Evolutionary conservation across 2,797 vertebrate species (phyloP).

Genomic region (Clarias laeviceps): DNA sequence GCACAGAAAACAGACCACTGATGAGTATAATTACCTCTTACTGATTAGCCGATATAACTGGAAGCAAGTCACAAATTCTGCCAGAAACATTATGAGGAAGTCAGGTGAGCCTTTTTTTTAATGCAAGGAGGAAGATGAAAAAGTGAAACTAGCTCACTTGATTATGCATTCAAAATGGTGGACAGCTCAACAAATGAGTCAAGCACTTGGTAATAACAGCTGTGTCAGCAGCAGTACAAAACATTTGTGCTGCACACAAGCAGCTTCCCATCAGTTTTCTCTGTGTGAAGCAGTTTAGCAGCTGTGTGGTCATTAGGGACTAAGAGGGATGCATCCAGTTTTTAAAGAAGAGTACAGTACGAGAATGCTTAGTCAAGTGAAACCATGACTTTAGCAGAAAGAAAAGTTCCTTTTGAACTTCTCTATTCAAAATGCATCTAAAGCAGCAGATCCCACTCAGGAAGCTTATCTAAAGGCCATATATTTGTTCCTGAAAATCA

Average conservation of each 20-base stretch:
- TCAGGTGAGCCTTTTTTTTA: constrained; percentile 23
- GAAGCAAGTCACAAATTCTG: background rate
- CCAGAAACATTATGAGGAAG: constrained; percentile 1
- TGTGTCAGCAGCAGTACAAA: constrained; percentile 48
- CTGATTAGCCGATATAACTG: background rate
- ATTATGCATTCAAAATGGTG: constrained; percentile 45
- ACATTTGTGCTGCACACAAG: constrained; percentile 44
- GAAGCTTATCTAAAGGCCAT: constrained; percentile 13
- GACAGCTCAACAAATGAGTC: constrained; percentile 37
- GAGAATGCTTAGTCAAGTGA: constrained; percentile 33
- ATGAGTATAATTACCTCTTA: constrained; percentile 4
- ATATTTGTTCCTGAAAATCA: background rate
- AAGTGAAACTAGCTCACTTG: constrained; percentile 17
- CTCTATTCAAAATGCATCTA: background rate
- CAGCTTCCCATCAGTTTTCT: constrained; percentile 40
- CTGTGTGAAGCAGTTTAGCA: constrained; percentile 53
- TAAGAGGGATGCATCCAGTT: constrained; percentile 50
- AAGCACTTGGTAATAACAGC: constrained; percentile 52
- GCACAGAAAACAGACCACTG: background rate
- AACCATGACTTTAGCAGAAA: background rate
- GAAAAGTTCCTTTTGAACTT: background rate
- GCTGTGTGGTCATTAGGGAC: constrained; percentile 52
- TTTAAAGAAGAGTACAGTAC: constrained; percentile 43
- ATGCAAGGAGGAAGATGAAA: background rate
- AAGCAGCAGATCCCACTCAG: background rate